Base-by-base conservation (phyloP, 2,888 invertebrate species). In the Xiphydria camelus region DNA sequence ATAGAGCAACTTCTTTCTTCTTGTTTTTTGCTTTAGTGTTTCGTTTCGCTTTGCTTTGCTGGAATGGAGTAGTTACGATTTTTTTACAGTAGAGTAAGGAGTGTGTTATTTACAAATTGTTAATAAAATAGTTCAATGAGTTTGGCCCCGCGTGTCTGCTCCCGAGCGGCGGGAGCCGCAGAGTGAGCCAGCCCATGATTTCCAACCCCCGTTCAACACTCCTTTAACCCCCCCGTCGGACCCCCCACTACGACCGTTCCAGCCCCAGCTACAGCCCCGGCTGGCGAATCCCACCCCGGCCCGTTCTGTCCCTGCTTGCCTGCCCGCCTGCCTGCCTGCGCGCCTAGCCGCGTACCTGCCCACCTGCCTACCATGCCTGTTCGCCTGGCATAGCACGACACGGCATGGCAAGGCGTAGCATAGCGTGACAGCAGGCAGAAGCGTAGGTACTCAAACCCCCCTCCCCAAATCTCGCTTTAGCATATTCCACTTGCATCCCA, bases 151-250 rank as follows among this genome's bases (percentile, higher is more conserved):
- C 75, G 74, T 74, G 73, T 75, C 65, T 75, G 75, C 75, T 75
- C 75, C 75, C 75, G 74, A 75, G 74, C 75, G 75, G 73, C 74
- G 75, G 75, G 75, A 74, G 75, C 74, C 75, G 75, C 75, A 74
- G 74, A 75, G 75, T 74, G 73, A 73, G 69, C 72, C 62, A 63
- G 60, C 64, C 66, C 67, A 62, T 64, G 64, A 66, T 56, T 61
- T 61, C 61, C 62, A 62, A 68, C 60, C 66, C 62, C 60, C 61
- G 55, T 59, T 54, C 47, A 50, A 47, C 56, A 50, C 51, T 50
- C 55, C 29, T 29, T 15, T 29, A 29, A 14, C 29, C 12, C 15
- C 34, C 6, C 14, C 34, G 15, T n/a, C n/a, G 19, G 18, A n/a
- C 15, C 15, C 39, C 33, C 38, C 38, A 41, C 42, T 4, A 22